Evolutionary conservation across 2,888 invertebrate genomes (phyloP).

Genomic region (Smittia sp.): DNA sequence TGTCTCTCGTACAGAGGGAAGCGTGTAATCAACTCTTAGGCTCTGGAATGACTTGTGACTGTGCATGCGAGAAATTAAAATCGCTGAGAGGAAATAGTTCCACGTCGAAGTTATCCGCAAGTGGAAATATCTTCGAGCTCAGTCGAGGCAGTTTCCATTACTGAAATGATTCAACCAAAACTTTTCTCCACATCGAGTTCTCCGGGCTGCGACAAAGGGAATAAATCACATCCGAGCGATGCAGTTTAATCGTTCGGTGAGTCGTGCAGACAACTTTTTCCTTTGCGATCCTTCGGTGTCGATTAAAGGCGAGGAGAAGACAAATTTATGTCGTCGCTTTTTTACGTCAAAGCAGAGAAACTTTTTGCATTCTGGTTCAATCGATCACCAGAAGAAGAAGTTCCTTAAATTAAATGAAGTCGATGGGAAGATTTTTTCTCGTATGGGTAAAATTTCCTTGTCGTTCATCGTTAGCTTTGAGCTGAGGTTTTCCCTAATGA

Average conservation of each 20-base stretch:
- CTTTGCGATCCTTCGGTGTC: not conserved
- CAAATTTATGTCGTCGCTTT: not conserved
- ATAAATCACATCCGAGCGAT: too few relatives aligned
- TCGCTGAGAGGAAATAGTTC: not conserved
- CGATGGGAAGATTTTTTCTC: not conserved
- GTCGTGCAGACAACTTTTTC: not conserved
- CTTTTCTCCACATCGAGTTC: too few relatives aligned
- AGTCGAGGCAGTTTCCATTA: too few relatives aligned
- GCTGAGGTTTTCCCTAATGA: not conserved
- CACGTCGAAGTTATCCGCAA: not conserved
- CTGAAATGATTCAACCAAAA: too few relatives aligned
- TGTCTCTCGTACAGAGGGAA: not conserved
- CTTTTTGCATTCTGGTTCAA: not conserved
- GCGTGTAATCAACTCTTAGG: not conserved
- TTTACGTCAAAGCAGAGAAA: not conserved
- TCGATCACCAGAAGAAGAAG: conserved; percentile 1
- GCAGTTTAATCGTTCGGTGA: too few relatives aligned
- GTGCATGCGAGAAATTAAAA: conserved; percentile 6
- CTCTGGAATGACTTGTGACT: not conserved
- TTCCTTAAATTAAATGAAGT: not conserved
- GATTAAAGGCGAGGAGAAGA: not conserved
- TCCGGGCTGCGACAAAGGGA: too few relatives aligned
- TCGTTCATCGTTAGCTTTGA: not conserved
- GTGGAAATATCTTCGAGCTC: not conserved
- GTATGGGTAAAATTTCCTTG: not conserved